Evolutionary conservation across 2,888 invertebrate species (phyloP), one percentile per base, ranked within the genome.

Genomic region (Himalopsyche tibetana): DNA sequence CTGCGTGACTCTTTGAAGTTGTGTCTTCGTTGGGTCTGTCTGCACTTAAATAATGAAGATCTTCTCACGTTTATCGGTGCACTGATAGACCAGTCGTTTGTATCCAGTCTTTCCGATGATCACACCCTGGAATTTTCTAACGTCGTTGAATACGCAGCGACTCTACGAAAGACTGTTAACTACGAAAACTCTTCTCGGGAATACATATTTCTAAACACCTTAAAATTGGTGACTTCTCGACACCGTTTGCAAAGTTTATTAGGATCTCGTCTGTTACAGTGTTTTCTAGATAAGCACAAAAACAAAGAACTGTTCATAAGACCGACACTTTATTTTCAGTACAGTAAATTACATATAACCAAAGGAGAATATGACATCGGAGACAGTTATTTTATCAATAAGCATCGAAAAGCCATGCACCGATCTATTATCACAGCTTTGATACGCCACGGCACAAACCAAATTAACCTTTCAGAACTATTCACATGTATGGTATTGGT

Each of bases 401-500:
- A 91, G 5, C 91, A 94, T 87, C 91, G 94, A 83, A 92, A 94
- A 82, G 89, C 91, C 2, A 89, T 95, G 15, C 94, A 94, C 87
- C 91, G 92, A 51, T 91, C 91, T 55, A 88, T 93, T 15, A 89
- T 92, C 17, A 90, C 89, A n/a, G 93, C 94, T 9, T 89, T 94
- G 2, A 90, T 91, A 79, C 90, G 90, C 80, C 94, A 95, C 88
- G 91, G 92, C 28, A 89, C 90, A 0, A 91, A 90, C 9, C 90
- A 91, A 56, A 90, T 92, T n/a, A 94, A 94, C 89, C 89, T 95
- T 42, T 94, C 94, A 89, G 92, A 92, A 6, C 90, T 93, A 0
- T 95, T 94, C 89, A 91, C 93, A 56, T 92, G 94, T 0, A 91
- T 95, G n/a, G 94, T 94, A 82, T 90, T 94, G 80, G 90, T 94